Conservation (phyloP, 2,888 invertebrate genomes). For the Girardia tigrina region DNA sequence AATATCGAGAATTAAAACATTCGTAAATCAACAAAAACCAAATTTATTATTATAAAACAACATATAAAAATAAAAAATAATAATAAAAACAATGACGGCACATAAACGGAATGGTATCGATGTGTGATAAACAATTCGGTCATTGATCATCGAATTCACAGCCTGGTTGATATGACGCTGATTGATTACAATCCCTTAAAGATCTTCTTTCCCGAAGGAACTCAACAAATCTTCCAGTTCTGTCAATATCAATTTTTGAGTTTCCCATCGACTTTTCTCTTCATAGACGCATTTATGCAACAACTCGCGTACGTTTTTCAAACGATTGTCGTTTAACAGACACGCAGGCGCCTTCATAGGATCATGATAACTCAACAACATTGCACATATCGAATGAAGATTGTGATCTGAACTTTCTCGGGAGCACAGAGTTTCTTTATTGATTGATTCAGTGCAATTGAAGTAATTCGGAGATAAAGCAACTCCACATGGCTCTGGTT, state of each 20-base stretch:
- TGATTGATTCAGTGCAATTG: not conserved
- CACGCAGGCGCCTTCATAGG: not conserved
- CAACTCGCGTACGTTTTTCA: not conserved
- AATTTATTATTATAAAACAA: too few species aligned
- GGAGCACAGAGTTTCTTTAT: not conserved
- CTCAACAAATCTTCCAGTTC: not conserved
- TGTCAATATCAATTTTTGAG: not conserved
- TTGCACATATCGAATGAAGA: not conserved
- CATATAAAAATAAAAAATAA: too few species aligned
- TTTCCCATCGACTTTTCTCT: not conserved
- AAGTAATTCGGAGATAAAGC: not conserved
- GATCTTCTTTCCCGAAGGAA: not conserved
- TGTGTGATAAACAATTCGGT: too few species aligned
- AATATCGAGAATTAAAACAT: too few species aligned
- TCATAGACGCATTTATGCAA: not conserved
- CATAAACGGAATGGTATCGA: too few species aligned
- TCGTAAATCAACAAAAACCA: too few species aligned
- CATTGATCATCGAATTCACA: too few species aligned
- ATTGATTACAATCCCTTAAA: not conserved
- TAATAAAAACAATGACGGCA: too few species aligned
- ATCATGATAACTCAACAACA: not conserved
- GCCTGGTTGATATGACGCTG: not conserved
- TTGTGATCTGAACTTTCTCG: constrained; percentile 18
- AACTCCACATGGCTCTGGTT: not conserved
- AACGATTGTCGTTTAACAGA: not conserved